These are phyloP conservation scores for Indicator maculatus DNA, from an alignment of 2,113 vertebrate genomes.

Conservation along the genomic window DNA sequence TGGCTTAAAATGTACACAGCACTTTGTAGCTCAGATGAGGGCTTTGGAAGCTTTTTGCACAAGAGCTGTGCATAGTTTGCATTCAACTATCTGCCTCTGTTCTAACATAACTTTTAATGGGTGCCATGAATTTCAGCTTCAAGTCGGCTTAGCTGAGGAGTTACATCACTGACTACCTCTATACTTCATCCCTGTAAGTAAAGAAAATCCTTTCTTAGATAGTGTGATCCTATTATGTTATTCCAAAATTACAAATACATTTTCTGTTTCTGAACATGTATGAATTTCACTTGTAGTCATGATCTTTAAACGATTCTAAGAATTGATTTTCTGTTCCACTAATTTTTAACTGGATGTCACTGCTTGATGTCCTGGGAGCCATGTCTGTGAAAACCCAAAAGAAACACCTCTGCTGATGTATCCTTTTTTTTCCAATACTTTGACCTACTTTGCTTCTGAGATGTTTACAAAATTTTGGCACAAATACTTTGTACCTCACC, in stretches of 20 bases:
- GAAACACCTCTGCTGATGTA: neutral
- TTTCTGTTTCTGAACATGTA: neutral
- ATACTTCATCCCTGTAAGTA: neutral
- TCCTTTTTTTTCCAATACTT: neutral
- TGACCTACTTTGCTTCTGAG: neutral
- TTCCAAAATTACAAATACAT: neutral
- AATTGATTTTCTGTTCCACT: neutral
- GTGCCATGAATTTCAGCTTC: neutral
- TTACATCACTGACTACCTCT: no score
- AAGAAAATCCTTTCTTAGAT: neutral
- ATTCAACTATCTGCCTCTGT: neutral
- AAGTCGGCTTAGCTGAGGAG: neutral
- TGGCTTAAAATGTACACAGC: neutral
- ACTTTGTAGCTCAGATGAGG: neutral
- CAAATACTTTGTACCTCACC: neutral
- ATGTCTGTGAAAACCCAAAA: neutral
- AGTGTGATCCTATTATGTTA: fast-evolving
- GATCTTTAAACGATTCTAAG: neutral
- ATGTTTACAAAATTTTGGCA: neutral
- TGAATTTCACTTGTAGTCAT: neutral
- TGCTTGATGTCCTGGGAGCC: neutral
- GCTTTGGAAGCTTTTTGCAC: neutral
- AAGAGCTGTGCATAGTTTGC: neutral
- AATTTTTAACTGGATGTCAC: neutral
- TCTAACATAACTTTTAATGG: neutral